Evolutionary conservation across 2,797 vertebrate genomes (phyloP).

Genomic region (Syngnathus rostellatus): DNA sequence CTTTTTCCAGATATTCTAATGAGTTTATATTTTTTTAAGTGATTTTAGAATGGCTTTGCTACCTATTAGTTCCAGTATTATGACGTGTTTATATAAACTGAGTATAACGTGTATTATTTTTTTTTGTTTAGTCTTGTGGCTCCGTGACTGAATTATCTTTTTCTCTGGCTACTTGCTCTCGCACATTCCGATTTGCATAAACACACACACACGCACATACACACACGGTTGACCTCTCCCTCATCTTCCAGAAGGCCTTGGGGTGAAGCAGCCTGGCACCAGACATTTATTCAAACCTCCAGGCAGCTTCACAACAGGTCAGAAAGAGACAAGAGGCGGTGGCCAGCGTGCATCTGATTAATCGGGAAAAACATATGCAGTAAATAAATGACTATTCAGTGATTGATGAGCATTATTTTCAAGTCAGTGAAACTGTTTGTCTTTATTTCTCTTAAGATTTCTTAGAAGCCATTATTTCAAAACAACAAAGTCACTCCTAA

Average conservation of each 20-base stretch:
- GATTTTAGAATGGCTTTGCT: too few species aligned
- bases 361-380: constrained; percentile 27
- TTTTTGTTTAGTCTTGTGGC: neutral
- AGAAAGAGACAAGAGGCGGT: constrained; percentile 26
- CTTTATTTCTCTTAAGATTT: constrained; percentile 63
- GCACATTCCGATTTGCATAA: constrained; percentile 12
- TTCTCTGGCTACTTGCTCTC: constrained; percentile 12
- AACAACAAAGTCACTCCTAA: constrained; percentile 51
- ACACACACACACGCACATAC: constrained; percentile 21
- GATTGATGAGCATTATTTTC: constrained; percentile 24
- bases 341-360: constrained; percentile 11
- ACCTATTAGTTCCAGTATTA: neutral
- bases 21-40: too few species aligned
- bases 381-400: constrained; percentile 13
- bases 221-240: constrained; percentile 60
- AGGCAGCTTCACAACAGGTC: constrained; percentile 67
- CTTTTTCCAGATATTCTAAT: too few species aligned
- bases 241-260: constrained; percentile 70
- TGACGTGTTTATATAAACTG: neutral
- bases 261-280: constrained; percentile 76
- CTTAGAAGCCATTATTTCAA: constrained; percentile 48
- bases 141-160: constrained; percentile 12
- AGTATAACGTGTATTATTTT: neutral
- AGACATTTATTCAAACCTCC: constrained; percentile 76
- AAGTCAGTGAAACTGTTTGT: constrained; percentile 43